These are phyloP conservation scores for Porphyrio hochstetteri DNA, from an alignment of 2,113 vertebrate genomes.

Conservation along the genomic window DNA sequence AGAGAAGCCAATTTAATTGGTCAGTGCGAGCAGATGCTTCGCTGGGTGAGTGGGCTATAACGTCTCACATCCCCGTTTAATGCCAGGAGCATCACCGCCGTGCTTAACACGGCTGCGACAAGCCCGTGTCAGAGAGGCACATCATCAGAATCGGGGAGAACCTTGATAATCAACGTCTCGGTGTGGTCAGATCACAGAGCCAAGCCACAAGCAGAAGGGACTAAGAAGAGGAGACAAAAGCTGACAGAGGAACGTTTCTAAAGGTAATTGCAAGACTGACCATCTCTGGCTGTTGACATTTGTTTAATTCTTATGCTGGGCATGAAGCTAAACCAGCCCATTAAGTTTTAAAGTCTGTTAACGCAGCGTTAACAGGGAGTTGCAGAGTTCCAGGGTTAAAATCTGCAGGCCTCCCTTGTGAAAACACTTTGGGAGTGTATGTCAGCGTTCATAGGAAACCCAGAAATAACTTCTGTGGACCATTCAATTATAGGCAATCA, in stretches of 20 bases:
- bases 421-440: neutral
- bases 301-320: neutral
- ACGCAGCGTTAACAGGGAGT: neutral
- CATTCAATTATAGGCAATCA: constrained; percentile 52
- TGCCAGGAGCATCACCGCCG: neutral
- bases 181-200: neutral
- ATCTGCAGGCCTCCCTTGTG: neutral
- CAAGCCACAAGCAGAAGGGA: neutral
- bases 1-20: constrained; percentile 55
- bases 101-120: neutral
- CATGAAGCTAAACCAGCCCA: neutral
- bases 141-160: neutral
- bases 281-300: neutral
- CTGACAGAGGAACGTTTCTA: neutral
- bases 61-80: neutral
- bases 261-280: neutral
- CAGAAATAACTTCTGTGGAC: constrained; percentile 35
- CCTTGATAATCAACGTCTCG: neutral
- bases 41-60: constrained; percentile 23
- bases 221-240: neutral
- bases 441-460: neutral
- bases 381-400: neutral
- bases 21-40: constrained; percentile 3
- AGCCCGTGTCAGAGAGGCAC: neutral
- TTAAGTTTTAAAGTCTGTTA: neutral